Base-by-base conservation (phyloP, 2,797 vertebrate genomes). In the Xiphophorus birchmanni region DNA sequence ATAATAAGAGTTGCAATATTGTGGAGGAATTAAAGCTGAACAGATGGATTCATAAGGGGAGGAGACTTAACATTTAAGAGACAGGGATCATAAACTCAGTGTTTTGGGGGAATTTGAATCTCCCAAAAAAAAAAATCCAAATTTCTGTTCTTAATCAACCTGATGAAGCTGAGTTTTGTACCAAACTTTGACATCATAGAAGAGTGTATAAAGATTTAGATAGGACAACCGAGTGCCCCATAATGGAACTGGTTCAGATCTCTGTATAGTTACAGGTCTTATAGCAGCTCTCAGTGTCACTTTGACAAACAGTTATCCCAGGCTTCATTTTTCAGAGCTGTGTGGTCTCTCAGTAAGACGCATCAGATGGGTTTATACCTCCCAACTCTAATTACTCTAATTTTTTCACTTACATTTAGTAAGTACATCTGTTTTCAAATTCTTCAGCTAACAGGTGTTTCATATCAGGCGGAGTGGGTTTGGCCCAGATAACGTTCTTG, bases 31-130 rank as follows among this genome's bases (percentile, higher is more conserved):
- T 37, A 58, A 69, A 82, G 18, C 40, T 73, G 42, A 73, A 35
- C 58, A 48, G 32, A 48, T 48, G 69, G 73, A 63, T 50, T 58
- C 48, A 45, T 56, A 23, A 44, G 40, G 56, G 72, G 35, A 29
- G 50, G 54, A 58, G 73, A 47, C 23, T 80, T 26, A 52, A 37
- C 12, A 84, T 56, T 12, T 81, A 44, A 56, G 21, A 44, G 76
- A 58, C 32, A 78, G 35, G 8, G 58, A 26, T 12, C 44, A 48
- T 12, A 5, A 5, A 29, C 26, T 69, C 11, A 48, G 32, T 73
- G 32, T 12, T 32, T 5, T 29, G 4, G 73, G 15, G 26, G n/a
- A 74, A 35, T 21, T 73, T 48, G 21, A 75, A 71, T 29, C 47
- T n/a, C 21, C n/a, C 1, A 15, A 67, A 56, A 54, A 73, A 18